Evolutionary conservation across 2,888 invertebrate genomes (phyloP).

Genomic region (Arge pagana): DNA sequence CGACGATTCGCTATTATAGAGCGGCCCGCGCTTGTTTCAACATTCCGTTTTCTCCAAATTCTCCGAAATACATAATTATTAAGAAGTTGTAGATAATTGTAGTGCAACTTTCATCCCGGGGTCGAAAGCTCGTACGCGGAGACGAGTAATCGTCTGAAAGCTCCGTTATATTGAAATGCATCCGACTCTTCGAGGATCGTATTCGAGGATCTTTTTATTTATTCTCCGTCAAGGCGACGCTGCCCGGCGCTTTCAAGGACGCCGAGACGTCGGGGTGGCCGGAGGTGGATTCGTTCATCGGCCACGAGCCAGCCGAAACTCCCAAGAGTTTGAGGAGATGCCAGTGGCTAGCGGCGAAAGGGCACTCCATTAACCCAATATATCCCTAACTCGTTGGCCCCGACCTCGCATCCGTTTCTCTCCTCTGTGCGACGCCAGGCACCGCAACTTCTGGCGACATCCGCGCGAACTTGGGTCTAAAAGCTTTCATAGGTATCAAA

Average conservation of each 20-base stretch:
- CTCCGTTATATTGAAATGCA: too few relatives aligned
- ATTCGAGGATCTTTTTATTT: too few relatives aligned
- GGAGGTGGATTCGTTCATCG: slow-evolving; percentile 11
- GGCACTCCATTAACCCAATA: slow-evolving; percentile 32
- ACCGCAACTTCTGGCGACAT: slow-evolving; percentile 8
- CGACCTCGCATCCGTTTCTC: slow-evolving; percentile 14
- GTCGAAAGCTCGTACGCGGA: background rate
- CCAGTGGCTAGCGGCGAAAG: slow-evolving; percentile 13
- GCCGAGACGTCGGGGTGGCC: slow-evolving; percentile 16
- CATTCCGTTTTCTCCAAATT: too few relatives aligned
- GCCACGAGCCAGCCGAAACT: background rate
- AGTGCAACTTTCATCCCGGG: too few relatives aligned
- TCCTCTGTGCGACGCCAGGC: background rate
- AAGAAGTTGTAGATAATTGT: too few relatives aligned
- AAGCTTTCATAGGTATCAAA: slow-evolving; percentile 27
- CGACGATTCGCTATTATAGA: too few relatives aligned
- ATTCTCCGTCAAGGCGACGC: slow-evolving; percentile 6
- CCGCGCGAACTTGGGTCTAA: slow-evolving; percentile 19
- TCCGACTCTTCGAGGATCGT: too few relatives aligned
- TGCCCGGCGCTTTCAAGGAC: too few relatives aligned
- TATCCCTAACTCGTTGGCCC: slow-evolving; percentile 24
- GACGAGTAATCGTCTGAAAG: slow-evolving; percentile 3
- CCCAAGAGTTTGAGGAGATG: slow-evolving; percentile 13
- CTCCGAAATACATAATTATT: too few relatives aligned
- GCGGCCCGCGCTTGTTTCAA: too few relatives aligned